These are phyloP conservation scores for Urocolius indicus DNA, from an alignment of 2,113 vertebrate species.

Conservation along the genomic window DNA sequence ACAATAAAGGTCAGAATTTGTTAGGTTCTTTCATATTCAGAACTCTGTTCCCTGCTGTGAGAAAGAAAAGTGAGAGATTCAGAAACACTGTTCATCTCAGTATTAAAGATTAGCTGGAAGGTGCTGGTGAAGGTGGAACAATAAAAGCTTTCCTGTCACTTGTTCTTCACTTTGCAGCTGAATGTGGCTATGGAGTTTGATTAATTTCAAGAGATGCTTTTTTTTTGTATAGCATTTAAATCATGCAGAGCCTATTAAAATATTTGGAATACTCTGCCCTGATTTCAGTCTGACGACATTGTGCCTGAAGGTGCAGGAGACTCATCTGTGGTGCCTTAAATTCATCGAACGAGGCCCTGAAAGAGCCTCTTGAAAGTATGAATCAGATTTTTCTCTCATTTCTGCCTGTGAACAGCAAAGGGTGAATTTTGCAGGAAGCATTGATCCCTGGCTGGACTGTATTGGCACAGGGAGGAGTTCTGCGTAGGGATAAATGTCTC, in stretches of 20 bases:
- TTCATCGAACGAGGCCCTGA: neutral
- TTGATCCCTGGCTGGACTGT: neutral
- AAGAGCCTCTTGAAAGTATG: neutral
- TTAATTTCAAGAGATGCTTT: neutral
- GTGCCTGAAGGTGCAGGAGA: neutral
- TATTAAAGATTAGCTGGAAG: neutral
- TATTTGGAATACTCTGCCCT: neutral
- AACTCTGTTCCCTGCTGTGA: neutral
- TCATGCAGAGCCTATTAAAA: neutral
- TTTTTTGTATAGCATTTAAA: neutral
- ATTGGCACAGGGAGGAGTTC: neutral
- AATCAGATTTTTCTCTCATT: neutral
- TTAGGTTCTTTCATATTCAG: neutral
- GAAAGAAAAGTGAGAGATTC: neutral
- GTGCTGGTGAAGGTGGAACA: neutral
- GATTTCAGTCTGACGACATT: neutral
- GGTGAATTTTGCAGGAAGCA: neutral
- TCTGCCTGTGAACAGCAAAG: neutral
- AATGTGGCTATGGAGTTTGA: neutral
- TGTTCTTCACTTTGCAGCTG: neutral
- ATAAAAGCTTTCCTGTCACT: neutral
- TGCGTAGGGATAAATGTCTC: neutral
- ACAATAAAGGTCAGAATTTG: slow-evolving; percentile 33
- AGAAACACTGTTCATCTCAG: neutral
- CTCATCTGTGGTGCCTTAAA: rapidly evolving